These are phyloP conservation scores for Tachyglossus aculeatus DNA, from an alignment of 2,797 vertebrate species.

Conservation along the genomic window DNA sequence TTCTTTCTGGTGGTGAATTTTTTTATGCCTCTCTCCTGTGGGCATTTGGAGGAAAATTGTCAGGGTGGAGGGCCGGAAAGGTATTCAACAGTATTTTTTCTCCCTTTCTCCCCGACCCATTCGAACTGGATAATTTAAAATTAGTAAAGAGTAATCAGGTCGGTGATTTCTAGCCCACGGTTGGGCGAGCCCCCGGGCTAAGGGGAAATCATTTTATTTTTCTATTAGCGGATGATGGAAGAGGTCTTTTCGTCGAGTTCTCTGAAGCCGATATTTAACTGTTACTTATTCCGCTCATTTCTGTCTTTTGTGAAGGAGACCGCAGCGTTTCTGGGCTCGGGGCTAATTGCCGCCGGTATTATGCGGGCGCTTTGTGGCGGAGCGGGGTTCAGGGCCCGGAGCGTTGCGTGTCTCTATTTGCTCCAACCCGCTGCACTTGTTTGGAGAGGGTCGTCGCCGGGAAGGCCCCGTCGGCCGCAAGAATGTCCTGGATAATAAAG, in stretches of 20 bases:
- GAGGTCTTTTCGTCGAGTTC: conserved; percentile 72
- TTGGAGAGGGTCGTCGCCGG: conserved; percentile 98
- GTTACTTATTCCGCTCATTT: conserved; percentile 80
- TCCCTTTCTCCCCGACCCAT: conserved; percentile 41
- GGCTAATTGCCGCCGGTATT: conserved; percentile 82
- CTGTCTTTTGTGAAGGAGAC: conserved; percentile 78
- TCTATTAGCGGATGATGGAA: conserved; percentile 70
- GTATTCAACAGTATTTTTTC: conserved; percentile 55
- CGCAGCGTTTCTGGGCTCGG: conserved; percentile 76
- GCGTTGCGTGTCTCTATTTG: conserved; percentile 99
- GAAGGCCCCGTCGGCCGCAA: conserved; percentile 94
- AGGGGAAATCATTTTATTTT: conserved; percentile 73
- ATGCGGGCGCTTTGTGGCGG: conserved; percentile 93
- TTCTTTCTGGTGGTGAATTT: conserved; percentile 76
- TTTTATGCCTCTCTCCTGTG: conserved; percentile 70
- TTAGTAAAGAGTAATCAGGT: conserved; percentile 72
- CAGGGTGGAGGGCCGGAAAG: conserved; percentile 72
- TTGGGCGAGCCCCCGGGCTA: conserved; percentile 8
- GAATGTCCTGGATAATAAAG: conserved; percentile 99
- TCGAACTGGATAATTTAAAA: conserved; percentile 73
- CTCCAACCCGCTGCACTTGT: conserved; percentile 98
- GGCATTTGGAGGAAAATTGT: conserved; percentile 75
- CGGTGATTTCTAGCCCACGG: conserved; percentile 58
- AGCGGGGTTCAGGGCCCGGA: conserved; percentile 97
- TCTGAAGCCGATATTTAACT: conserved; percentile 79